Conservation (phyloP, 2,888 invertebrate species). For the Cantharis lateralis region DNA sequence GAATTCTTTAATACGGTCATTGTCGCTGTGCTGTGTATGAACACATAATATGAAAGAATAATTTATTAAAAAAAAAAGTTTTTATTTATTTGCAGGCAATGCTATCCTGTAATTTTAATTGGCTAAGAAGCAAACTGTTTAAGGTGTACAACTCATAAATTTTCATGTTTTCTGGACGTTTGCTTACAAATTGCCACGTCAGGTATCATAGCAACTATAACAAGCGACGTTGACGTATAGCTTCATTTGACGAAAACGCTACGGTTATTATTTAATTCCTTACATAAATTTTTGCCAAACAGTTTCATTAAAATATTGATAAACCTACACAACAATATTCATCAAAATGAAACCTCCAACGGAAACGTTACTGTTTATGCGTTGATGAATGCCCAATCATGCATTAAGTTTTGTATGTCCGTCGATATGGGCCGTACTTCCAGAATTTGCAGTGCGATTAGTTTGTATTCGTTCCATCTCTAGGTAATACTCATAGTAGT, state of each 20-base stretch:
- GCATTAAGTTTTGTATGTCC: no score
- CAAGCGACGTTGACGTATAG: slow-evolving; percentile 11
- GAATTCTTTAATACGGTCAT: not conserved
- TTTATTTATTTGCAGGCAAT: not conserved
- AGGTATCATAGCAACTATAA: slow-evolving; percentile 8
- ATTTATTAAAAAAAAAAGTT: slow-evolving; percentile 3
- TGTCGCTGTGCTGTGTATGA: not conserved
- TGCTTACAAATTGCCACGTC: slow-evolving; percentile 6
- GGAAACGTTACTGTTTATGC: no score
- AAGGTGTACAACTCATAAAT: slow-evolving; percentile 10
- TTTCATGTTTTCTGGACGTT: slow-evolving; percentile 7
- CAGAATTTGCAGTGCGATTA: no score
- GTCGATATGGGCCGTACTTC: no score
- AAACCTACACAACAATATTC: not conserved
- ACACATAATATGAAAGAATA: not conserved
- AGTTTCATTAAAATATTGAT: not conserved
- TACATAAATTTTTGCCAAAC: not conserved
- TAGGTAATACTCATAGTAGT: no score
- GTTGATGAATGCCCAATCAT: no score
- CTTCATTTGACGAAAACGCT: slow-evolving; percentile 9
- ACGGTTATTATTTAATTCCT: slow-evolving; percentile 7
- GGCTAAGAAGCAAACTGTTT: not conserved
- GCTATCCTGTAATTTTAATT: slow-evolving; percentile 14
- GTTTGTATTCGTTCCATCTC: no score
- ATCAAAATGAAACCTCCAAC: not conserved